Percentiles rank a stretch among this genome's conserved stretches.
phyloP scores from a whole-genome alignment of 2,113 vertebrate genomes.

The Cyanoderma ruficeps region DNA sequence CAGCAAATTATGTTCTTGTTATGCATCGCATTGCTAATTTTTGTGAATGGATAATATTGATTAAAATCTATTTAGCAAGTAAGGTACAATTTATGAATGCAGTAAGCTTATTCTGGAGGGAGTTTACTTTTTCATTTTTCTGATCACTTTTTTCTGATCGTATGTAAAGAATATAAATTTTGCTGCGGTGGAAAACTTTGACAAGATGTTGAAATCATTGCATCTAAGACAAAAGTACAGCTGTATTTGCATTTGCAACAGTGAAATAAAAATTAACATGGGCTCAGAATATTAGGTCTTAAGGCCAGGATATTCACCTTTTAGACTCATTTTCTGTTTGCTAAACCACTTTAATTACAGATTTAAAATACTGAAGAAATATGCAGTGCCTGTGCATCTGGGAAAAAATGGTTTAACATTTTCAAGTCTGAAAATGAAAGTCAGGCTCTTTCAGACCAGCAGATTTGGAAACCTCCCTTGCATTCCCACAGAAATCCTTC shows the following conservation, averaged over 20 bases:
- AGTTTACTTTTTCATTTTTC: neutral
- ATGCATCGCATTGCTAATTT: conserved; percentile 6
- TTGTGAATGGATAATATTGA: conserved; percentile 24
- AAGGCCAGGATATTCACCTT: neutral
- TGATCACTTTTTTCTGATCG: neutral
- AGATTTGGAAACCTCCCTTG: neutral
- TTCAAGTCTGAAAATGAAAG: neutral
- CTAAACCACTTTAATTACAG: neutral
- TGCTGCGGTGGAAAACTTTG: neutral
- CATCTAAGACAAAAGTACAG: neutral
- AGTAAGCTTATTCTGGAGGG: neutral
- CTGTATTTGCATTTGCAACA: neutral
- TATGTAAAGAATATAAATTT: neutral
- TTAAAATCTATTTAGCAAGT: conserved; percentile 21
- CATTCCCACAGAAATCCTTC: neutral
- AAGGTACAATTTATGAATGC: neutral
- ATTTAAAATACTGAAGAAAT: neutral
- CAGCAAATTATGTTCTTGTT: conserved; percentile 48
- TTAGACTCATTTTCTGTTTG: neutral
- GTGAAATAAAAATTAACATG: neutral
- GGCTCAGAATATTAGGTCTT: neutral
- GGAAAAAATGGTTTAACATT: neutral
- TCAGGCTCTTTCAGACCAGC: neutral
- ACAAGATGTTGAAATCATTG: neutral
- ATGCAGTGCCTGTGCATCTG: neutral